Evolutionary conservation across 2,888 invertebrate genomes (phyloP).

Genomic region (Hypena proboscidalis): DNA sequence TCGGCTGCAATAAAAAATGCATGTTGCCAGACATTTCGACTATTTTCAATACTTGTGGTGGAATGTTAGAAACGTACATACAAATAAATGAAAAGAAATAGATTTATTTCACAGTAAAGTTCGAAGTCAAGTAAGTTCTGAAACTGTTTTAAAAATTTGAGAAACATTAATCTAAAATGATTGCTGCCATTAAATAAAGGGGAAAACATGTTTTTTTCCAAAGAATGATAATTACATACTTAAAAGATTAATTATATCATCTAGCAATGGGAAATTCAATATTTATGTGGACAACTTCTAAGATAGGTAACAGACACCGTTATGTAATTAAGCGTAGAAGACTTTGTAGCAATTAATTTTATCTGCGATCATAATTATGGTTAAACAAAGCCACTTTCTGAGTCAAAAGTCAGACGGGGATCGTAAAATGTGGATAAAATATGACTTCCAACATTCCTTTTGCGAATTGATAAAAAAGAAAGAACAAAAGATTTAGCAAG

Average conservation of each 20-base stretch:
- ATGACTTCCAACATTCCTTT: constrained; percentile 36
- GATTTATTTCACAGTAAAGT: no score
- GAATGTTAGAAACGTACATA: no score
- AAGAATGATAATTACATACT: constrained; percentile 4
- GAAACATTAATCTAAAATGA: no score
- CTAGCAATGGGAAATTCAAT: constrained; percentile 10
- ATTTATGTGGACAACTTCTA: constrained; percentile 17
- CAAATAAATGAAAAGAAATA: no score
- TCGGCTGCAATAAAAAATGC: no score
- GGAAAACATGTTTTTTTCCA: background rate
- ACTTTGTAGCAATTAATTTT: constrained; percentile 45
- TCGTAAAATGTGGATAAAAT: constrained; percentile 65
- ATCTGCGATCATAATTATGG: constrained; percentile 48
- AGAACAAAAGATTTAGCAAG: background rate
- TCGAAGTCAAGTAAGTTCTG: no score
- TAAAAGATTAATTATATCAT: constrained; percentile 12
- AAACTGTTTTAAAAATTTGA: no score
- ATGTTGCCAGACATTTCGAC: no score
- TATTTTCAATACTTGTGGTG: no score
- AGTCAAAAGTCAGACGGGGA: constrained; percentile 61
- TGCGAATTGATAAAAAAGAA: background rate
- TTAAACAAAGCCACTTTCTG: constrained; percentile 53
- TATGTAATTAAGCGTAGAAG: constrained; percentile 33
- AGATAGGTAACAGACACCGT: constrained; percentile 19
- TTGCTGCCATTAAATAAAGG: no score